These are phyloP conservation scores for Noctua janthina DNA, from an alignment of 2,888 invertebrate species.

Conservation along the genomic window DNA sequence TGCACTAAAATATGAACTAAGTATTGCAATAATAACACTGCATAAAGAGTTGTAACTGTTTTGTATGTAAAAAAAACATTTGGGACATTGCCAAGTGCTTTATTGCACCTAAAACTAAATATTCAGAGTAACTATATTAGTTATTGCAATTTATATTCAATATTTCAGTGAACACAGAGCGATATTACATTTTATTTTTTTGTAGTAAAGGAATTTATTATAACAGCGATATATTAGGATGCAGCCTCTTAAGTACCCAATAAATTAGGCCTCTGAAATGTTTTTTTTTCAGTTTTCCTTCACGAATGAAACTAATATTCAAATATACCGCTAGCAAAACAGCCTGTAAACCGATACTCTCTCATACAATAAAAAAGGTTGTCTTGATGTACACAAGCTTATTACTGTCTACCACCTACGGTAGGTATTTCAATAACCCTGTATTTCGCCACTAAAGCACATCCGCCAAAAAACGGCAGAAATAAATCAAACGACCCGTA, in stretches of 20 bases:
- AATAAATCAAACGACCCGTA: slow-evolving; percentile 27
- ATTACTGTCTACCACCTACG: slow-evolving; percentile 27
- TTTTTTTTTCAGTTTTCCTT: not conserved
- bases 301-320: not conserved
- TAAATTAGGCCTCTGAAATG: no score
- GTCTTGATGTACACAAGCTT: slow-evolving; percentile 20
- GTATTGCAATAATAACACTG: no score
- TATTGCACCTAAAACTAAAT: no score
- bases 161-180: no score
- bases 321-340: not conserved
- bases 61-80: no score
- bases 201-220: not conserved
- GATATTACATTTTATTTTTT: no score
- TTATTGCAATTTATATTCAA: no score
- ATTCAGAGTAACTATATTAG: no score
- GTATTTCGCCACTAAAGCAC: slow-evolving; percentile 15
- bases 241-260: no score
- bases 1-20: no score
- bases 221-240: not conserved
- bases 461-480: slow-evolving; percentile 11
- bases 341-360: not conserved
- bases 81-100: no score
- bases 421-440: slow-evolving; percentile 30
- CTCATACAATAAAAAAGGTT: slow-evolving; percentile 29
- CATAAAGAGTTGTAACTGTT: no score